These are phyloP conservation scores for Acromyrmex echinatior DNA, from an alignment of 1,140 invertebrate species.

Conservation along the genomic window DNA sequence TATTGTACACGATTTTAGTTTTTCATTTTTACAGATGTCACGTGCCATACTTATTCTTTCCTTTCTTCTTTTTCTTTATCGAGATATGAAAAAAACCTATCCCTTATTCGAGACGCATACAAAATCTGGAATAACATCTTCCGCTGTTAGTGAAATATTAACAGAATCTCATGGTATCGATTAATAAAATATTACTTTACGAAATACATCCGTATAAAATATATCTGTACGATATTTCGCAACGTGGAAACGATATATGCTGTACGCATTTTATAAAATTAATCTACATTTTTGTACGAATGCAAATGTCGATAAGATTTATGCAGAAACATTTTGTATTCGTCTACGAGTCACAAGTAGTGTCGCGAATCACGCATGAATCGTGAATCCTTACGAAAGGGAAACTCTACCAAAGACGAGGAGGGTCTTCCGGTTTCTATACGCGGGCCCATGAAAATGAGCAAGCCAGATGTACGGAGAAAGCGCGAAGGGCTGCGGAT, in stretches of 20 bases:
- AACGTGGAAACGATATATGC: not conserved
- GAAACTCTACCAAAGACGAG: slow-evolving; percentile 38
- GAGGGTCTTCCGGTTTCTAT: slow-evolving; percentile 68
- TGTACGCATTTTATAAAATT: not conserved
- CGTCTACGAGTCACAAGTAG: slow-evolving; percentile 49
- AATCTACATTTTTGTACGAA: not conserved
- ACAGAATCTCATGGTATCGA: not conserved
- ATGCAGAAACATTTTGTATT: not conserved
- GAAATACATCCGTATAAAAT: not conserved
- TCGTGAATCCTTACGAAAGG: slow-evolving; percentile 58
- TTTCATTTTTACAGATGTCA: slow-evolving; percentile 73
- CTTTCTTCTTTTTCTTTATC: slow-evolving; percentile 60
- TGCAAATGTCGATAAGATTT: not conserved
- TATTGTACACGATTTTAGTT: slow-evolving; percentile 57
- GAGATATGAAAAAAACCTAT: slow-evolving; percentile 56
- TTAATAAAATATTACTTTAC: not conserved
- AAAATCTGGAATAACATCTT: not conserved
- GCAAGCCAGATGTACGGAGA: slow-evolving; percentile 70
- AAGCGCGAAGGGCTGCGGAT: slow-evolving; percentile 70
- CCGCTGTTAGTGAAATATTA: not conserved
- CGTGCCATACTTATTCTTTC: slow-evolving; percentile 46
- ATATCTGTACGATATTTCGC: not conserved
- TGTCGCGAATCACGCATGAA: slow-evolving; percentile 49
- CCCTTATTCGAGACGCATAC: not conserved
- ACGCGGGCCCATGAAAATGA: slow-evolving; percentile 40